Percentiles rank a stretch among this genome's conserved stretches.
Conservation (phyloP, 2,888 invertebrate species). For the Synergus itoensis region DNA sequence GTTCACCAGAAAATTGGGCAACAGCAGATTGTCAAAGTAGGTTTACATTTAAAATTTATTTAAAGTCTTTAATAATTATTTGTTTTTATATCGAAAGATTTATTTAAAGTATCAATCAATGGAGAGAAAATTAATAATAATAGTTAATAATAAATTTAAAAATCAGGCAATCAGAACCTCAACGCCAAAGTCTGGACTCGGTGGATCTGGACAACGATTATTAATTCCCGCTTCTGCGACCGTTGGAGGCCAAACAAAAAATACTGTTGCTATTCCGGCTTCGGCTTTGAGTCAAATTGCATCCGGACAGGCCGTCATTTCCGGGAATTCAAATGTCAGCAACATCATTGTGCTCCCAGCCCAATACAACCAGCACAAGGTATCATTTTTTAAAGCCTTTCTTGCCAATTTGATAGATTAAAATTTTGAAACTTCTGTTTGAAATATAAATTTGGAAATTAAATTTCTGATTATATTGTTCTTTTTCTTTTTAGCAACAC, state of each 20-base stretch:
- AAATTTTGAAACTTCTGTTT: slow-evolving; percentile 4
- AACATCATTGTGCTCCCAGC: slow-evolving; percentile 82
- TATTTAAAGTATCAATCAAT: background rate
- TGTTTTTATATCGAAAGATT: background rate
- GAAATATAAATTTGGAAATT: slow-evolving; percentile 32
- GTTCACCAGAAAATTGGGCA: slow-evolving; percentile 73
- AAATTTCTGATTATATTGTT: slow-evolving; percentile 14
- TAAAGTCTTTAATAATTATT: slow-evolving; percentile 3
- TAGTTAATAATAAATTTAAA: slow-evolving; percentile 67
- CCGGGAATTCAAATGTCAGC: slow-evolving; percentile 74
- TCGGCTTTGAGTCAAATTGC: slow-evolving; percentile 76
- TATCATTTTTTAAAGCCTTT: background rate
- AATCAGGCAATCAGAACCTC: slow-evolving; percentile 73
- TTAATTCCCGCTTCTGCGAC: slow-evolving; percentile 76
- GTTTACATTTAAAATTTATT: background rate
- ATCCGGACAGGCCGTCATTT: slow-evolving; percentile 75
- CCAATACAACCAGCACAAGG: slow-evolving; percentile 79
- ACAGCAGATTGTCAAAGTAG: slow-evolving; percentile 75
- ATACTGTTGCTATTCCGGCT: slow-evolving; percentile 75
- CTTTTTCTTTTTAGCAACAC: slow-evolving; percentile 53
- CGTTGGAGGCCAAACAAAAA: slow-evolving; percentile 68
- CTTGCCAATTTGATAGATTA: background rate
- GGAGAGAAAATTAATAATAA: background rate
- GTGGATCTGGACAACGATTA: slow-evolving; percentile 73
- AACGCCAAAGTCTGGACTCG: slow-evolving; percentile 75